Evolutionary conservation across 1,140 invertebrate genomes (phyloP), one percentile per base, ranked within the genome.

Genomic region (Augochlora pura): DNA sequence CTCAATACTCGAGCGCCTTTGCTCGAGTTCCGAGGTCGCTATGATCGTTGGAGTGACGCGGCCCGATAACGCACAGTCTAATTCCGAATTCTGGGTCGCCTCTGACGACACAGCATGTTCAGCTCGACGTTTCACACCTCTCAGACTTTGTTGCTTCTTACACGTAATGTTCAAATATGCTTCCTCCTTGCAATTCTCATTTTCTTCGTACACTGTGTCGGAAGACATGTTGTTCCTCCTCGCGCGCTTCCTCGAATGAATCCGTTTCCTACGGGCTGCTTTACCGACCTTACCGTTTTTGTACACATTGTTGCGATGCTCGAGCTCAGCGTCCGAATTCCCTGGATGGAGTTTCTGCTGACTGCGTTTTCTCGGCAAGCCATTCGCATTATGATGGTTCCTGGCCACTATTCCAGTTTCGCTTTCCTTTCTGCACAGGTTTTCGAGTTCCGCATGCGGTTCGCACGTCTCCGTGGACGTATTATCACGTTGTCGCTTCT

Each of bases 1-100:
- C 18, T 93, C 92, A 4, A 93, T 93, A 42, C 91, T 92, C 5
- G 90, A 90, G 2, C 92, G 90, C 63, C 92, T 88, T 32, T 92
- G 89, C 54, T 91, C 87, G 8, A 93, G 71, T 12, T 91, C 90
- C 14, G 87, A 82, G 0, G 89, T 84, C 0, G 88, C 73, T 21
- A 89, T 57, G 0, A 89, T 75, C 1, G 86, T 73, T 1, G 90
- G 88, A 10, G 86, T 91, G 0, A 92, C 82, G n/a, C 89, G 86
- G 38, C 92, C 91, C 7, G 87, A 87, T n/a, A 91, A 60, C 18
- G 82, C 52, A 23, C 86, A 82, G 0, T 90, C 89, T 2, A 87
- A 39, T 9, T 90, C 83, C 10, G 72, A 77, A 3, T 80, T 65
- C 65, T 85, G 57, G 25, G 82, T 23, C 38, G 82, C 21, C 68